Evolutionary conservation across 2,888 invertebrate species (phyloP).

Genomic region (Trichopoda pennipes): DNA sequence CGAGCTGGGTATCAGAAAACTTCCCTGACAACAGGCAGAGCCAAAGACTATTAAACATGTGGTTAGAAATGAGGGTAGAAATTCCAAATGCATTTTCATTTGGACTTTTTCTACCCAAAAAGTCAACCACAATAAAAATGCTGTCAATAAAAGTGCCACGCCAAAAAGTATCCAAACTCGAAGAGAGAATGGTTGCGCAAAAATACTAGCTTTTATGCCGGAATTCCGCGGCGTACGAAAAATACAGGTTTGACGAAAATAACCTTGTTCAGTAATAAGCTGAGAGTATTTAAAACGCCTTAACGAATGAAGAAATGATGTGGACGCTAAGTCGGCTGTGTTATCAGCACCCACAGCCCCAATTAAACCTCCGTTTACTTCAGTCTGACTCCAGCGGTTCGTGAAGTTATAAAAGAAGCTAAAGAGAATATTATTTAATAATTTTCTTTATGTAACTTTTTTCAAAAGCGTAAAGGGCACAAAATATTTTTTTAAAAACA

Average conservation of each 20-base stretch:
- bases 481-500: background rate
- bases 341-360: constrained; percentile 73
- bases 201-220: constrained; percentile 83
- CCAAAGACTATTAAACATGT: constrained; percentile 80
- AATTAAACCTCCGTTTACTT: constrained; percentile 73
- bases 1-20: constrained; percentile 80
- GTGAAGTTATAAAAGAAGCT: constrained; percentile 72
- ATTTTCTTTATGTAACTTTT: too few relatives aligned
- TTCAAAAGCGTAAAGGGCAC: too few relatives aligned
- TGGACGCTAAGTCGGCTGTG: constrained; percentile 73
- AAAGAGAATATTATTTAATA: background rate
- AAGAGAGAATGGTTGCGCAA: constrained; percentile 83
- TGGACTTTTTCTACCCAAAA: constrained; percentile 74
- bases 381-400: constrained; percentile 74
- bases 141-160: constrained; percentile 76
- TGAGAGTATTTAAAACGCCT: constrained; percentile 70
- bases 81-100: constrained; percentile 61
- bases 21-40: constrained; percentile 82
- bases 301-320: constrained; percentile 70
- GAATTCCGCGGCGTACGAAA: constrained; percentile 83
- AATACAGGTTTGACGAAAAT: constrained; percentile 81
- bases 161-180: constrained; percentile 83
- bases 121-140: constrained; percentile 77
- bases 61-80: constrained; percentile 75
- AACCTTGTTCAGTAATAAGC: constrained; percentile 71